A percentile compares a stretch with the other conserved stretches of the same genome.
These are phyloP conservation scores for Pinctada fucata DNA, from an alignment of 2,888 invertebrate genomes.

Conservation along the genomic window DNA sequence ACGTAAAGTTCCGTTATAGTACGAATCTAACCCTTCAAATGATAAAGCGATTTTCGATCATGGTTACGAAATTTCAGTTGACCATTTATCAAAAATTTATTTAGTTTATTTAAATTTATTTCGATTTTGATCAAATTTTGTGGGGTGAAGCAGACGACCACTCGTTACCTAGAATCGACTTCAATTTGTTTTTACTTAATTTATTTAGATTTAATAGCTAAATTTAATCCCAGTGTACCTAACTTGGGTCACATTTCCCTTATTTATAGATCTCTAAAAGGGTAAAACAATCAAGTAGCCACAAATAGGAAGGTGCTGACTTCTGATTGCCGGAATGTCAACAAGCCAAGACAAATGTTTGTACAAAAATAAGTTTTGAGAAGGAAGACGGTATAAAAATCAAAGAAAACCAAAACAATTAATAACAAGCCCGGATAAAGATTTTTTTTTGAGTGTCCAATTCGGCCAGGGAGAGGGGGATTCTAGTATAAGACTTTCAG, in stretches of 20 bases:
- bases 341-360: no score
- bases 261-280: background rate
- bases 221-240: background rate
- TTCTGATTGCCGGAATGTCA: no score
- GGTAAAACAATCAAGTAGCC: no score
- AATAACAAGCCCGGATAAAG: no score
- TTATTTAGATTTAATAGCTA: background rate
- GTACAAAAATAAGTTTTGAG: no score
- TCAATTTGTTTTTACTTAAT: constrained; percentile 1
- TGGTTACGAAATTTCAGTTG: constrained; percentile 24
- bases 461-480: no score
- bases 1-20: constrained; percentile 24
- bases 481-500: no score
- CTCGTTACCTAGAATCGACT: background rate
- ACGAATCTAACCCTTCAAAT: constrained; percentile 31
- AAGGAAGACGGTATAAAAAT: no score
- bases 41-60: constrained; percentile 42
- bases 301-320: no score
- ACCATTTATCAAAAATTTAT: constrained; percentile 35
- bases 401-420: no score
- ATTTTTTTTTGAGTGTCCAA: no score
- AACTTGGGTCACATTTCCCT: background rate
- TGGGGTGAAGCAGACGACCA: constrained; percentile 1
- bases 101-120: constrained; percentile 19
- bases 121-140: constrained; percentile 26